Percentiles rank a stretch among this genome's conserved stretches.
phyloP scores from a whole-genome alignment of 2,797 vertebrate genomes.

The Notolabrus celidotus region DNA sequence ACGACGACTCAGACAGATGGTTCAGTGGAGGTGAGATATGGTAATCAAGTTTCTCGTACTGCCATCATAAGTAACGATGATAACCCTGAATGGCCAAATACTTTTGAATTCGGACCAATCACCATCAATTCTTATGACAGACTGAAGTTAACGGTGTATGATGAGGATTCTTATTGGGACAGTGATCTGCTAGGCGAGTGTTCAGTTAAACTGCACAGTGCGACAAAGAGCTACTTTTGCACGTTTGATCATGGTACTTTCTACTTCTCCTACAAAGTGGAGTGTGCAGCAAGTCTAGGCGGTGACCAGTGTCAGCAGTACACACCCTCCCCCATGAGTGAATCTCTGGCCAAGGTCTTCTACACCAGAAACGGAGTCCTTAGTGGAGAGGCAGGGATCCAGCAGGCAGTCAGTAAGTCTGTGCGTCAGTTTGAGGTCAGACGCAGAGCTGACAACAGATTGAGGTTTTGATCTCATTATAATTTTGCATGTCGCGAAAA shows the following conservation, averaged over 20 bases:
- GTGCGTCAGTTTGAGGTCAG: neutral
- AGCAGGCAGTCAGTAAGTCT: too few relatives aligned
- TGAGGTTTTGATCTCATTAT: neutral
- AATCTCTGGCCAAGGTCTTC: slow-evolving; percentile 33
- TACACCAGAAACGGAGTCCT: slow-evolving; percentile 47
- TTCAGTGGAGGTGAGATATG: slow-evolving; percentile 44
- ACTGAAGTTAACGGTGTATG: slow-evolving; percentile 42
- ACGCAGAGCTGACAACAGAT: neutral
- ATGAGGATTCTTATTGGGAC: slow-evolving; percentile 45
- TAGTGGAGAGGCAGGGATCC: neutral
- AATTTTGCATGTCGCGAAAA: neutral
- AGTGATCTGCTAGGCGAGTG: slow-evolving; percentile 42
- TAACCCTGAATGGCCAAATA: slow-evolving; percentile 40
- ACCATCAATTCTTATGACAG: slow-evolving; percentile 14
- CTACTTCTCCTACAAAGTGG: slow-evolving; percentile 45
- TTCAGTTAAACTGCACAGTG: neutral
- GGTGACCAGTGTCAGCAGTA: slow-evolving; percentile 48
- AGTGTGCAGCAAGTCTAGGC: slow-evolving; percentile 52
- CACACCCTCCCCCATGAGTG: slow-evolving; percentile 19
- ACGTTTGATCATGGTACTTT: slow-evolving; percentile 42
- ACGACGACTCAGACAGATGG: neutral
- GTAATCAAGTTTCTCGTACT: slow-evolving; percentile 23
- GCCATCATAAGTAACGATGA: slow-evolving; percentile 11
- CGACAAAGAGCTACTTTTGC: neutral
- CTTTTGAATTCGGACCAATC: slow-evolving; percentile 54